Conservation (phyloP, 1,140 invertebrate genomes). For the Wasmannia auropunctata region DNA sequence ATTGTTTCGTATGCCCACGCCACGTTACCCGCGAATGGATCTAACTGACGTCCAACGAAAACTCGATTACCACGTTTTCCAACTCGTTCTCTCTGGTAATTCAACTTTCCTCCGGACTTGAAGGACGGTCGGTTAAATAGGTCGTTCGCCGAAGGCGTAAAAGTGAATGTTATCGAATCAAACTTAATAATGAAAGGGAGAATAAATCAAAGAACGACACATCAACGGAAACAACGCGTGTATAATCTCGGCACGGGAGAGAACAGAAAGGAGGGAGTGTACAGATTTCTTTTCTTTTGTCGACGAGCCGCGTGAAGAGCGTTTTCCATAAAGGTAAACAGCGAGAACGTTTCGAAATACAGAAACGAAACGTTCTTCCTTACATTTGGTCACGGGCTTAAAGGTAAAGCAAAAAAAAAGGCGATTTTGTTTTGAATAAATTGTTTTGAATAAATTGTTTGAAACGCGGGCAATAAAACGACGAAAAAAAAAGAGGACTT, state of each 20-base stretch:
- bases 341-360: background rate
- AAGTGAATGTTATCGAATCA: conserved; percentile 62
- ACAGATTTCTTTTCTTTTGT: background rate
- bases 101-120: conserved; percentile 70
- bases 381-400: background rate
- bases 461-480: background rate
- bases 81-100: conserved; percentile 69
- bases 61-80: conserved; percentile 71
- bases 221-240: background rate
- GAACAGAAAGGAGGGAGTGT: too few species aligned
- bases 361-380: background rate
- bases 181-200: conserved; percentile 57
- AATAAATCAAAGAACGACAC: conserved; percentile 6
- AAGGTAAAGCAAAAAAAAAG: background rate
- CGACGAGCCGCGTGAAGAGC: background rate
- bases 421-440: background rate
- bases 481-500: conserved; percentile 6
- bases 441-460: background rate
- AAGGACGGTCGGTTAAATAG: conserved; percentile 62
- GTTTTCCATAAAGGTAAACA: background rate
- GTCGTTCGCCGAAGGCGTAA: conserved; percentile 37
- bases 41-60: conserved; percentile 59
- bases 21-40: conserved; percentile 21
- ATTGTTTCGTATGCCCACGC: conserved; percentile 39
- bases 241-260: conserved; percentile 8